Percentiles rank a stretch among this genome's conserved stretches.
These are phyloP conservation scores for Heteromurus nitidus DNA, from an alignment of 2,888 invertebrate genomes.

Conservation along the genomic window DNA sequence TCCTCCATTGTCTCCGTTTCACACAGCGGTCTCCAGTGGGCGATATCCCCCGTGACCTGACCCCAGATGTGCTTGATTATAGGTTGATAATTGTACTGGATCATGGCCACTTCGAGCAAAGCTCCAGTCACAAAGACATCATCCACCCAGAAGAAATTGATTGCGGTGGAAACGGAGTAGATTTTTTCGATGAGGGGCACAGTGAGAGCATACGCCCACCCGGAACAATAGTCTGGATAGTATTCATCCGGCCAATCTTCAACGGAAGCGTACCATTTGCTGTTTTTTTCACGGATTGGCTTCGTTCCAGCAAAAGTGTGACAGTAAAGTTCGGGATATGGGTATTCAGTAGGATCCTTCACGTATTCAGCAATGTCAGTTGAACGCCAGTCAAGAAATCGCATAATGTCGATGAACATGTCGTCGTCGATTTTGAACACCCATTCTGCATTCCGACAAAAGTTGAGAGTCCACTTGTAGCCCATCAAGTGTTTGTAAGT, in stretches of 20 bases:
- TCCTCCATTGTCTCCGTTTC: neutral
- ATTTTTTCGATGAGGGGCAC: slow-evolving; percentile 73
- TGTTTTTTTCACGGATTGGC: slow-evolving; percentile 62
- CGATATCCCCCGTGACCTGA: slow-evolving; percentile 12
- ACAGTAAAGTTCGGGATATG: slow-evolving; percentile 69
- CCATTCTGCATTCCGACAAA: slow-evolving; percentile 72
- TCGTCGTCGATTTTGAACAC: slow-evolving; percentile 74
- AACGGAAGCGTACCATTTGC: slow-evolving; percentile 26
- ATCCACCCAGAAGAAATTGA: slow-evolving; percentile 78
- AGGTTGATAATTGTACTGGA: neutral
- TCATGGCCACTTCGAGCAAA: slow-evolving; percentile 22
- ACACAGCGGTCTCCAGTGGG: slow-evolving; percentile 17
- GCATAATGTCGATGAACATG: slow-evolving; percentile 73
- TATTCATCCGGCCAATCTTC: slow-evolving; percentile 51
- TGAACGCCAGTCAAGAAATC: slow-evolving; percentile 71
- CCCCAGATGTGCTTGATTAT: slow-evolving; percentile 18
- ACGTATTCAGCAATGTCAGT: slow-evolving; percentile 65
- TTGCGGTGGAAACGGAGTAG: slow-evolving; percentile 74
- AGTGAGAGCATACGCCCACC: slow-evolving; percentile 73
- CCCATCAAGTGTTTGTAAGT: slow-evolving; percentile 74
- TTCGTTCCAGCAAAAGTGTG: slow-evolving; percentile 72
- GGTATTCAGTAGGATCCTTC: neutral
- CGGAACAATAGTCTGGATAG: slow-evolving; percentile 38
- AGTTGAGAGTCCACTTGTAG: slow-evolving; percentile 73
- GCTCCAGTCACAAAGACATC: slow-evolving; percentile 75